These are phyloP conservation scores for Limnephilus marmoratus DNA, from an alignment of 2,888 invertebrate species.

Conservation along the genomic window DNA sequence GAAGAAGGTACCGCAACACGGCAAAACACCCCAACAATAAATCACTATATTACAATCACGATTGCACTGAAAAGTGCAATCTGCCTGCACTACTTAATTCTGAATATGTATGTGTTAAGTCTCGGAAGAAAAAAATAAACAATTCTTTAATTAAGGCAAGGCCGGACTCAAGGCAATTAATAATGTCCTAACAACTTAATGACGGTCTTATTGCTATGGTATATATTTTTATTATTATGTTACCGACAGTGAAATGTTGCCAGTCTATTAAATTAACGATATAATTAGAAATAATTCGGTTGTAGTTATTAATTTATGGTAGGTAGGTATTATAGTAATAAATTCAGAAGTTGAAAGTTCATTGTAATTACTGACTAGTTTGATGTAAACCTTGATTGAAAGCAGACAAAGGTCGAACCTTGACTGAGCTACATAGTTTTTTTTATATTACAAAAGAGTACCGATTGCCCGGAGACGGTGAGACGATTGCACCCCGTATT, in stretches of 20 bases:
- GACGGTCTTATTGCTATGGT: background rate
- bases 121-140: background rate
- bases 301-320: background rate
- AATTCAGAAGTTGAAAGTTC: background rate
- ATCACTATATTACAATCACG: background rate
- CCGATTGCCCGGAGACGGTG: too few relatives aligned
- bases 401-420: background rate
- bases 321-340: background rate
- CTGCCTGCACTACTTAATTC: background rate
- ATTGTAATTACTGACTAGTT: background rate
- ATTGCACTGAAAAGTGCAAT: background rate
- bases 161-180: background rate
- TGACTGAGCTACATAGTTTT: background rate
- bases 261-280: conserved; percentile 2
- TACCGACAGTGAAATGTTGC: conserved; percentile 2
- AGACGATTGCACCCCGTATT: too few relatives aligned
- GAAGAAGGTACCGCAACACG: too few relatives aligned
- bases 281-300: background rate
- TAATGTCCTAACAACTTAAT: background rate
- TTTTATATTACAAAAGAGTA: too few relatives aligned
- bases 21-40: too few relatives aligned
- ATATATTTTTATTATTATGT: background rate
- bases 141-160: background rate
- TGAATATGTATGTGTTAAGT: background rate
- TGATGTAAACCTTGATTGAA: background rate